Evolutionary conservation across 2,797 vertebrate species (phyloP), one percentile per base, ranked within the genome.

Genomic region (Pantherophis vulpinus): DNA sequence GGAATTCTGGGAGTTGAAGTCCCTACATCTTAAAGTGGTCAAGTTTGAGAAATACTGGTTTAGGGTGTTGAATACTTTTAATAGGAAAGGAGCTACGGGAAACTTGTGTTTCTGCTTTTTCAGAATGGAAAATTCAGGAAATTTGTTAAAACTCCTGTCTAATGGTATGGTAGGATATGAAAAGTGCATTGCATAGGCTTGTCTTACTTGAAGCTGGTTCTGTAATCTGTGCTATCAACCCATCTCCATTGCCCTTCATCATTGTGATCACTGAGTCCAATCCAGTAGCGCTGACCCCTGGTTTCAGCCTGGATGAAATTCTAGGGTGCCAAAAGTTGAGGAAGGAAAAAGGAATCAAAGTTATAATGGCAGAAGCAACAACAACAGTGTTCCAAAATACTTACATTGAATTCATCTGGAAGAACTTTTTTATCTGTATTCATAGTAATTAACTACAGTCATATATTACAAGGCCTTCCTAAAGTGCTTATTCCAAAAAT

Each of bases 161-260:
- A 47, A 47, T 25, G 37, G 37, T 47, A 90, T 1, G 4, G 20
- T 83, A 90, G 14, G 47, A 66, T n/a, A n/a, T 27, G 47, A 18
- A 11, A 63, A 27, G 0, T 63, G 16, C 47, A 70, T 2, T 55
- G 60, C 37, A 12, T 66, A 11, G 60, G 47, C 29, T 55, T 70
- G 37, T 74, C 95, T 96, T 95, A 97, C 96, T 94, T 95, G 94
- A 94, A 96, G 0, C 89, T 86, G 60, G 23, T 91, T 90, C 11
- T 91, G 20, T 95, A 96, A 51, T 94, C 90, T 0, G 94, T 96
- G 8, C 94, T 94, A 2, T 97, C 96, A 0, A 96, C 29, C 96
- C 96, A 97, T 63, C 87, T 94, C 96, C 96, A 97, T 4, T 94
- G 83, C n/a, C 96, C 95, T 86, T 97, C 96, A 0, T 1, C 23